Evolutionary conservation across 2,797 vertebrate genomes (phyloP), one percentile per base, ranked within the genome.

Genomic region (Allobates femoralis): DNA sequence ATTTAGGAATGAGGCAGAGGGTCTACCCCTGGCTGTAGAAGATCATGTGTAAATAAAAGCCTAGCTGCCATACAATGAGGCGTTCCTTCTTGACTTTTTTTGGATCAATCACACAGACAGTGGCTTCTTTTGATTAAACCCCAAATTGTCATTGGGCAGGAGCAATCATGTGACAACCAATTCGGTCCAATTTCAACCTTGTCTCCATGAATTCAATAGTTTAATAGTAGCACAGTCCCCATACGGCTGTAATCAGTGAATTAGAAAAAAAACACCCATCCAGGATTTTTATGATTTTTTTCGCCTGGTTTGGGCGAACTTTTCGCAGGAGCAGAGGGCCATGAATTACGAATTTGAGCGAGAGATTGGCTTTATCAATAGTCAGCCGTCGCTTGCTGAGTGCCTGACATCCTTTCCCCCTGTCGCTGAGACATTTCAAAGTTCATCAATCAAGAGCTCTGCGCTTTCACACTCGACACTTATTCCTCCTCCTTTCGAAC

Each of bases 311-410:
- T 95, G 94, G 93, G 93, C 93, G 95, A 95, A 92, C 94, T 96
- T 98, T 96, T 93, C 92, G 95, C 93, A 93, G 94, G 93, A 95
- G 92, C 94, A 95, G 94, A 96, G 95, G 96, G 97, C 97, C 96
- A 99, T 99, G 98, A 99, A 98, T 98, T 98, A 97, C 97, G 97
- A 96, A 97, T 99, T 98, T 94, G 96, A 97, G 96, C 95, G 97
- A 96, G 98, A 99, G 96, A 98, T 96, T 93, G 98, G 98, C 96
- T 99, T 99, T 94, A 99, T 99, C 97, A 99, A 99, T 97, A 99
- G 97, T 96, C 98, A 97, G 96, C 97, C 98, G 95, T 99, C 98
- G 96, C 98, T 99, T 94, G 98, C 98, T 94, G 98, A 99, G 97
- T 99, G 98, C 95, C 96, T 99, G 97, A 98, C 98, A 97, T 98